Evolutionary conservation across 2,797 vertebrate species (phyloP), one percentile per base, ranked within the genome.

Genomic region (Epinephelus malabaricus): DNA sequence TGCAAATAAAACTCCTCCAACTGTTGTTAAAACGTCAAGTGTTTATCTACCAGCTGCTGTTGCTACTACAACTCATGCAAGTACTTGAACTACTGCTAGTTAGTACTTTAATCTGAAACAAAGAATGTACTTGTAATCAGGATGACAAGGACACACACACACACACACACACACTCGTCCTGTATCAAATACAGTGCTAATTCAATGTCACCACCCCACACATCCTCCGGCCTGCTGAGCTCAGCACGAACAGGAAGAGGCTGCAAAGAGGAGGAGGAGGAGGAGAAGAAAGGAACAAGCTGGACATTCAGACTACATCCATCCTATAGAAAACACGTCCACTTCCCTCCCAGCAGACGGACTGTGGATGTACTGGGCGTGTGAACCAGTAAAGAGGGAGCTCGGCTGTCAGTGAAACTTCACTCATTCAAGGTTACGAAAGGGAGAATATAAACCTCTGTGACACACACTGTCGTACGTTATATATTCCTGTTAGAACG

Each of bases 181-280:
- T 47, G 46, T 47, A 47, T 47, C 15, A 18, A 47, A 17, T 18
- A 38, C 66, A 75, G 43, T 1, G 2, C 13, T 62, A 34, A 61
- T 49, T 76, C 76, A 54, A 40, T 83, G 75, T 64, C 83, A 68
- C 53, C 81, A 21, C 27, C 47, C 50, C 71, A 23, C 69, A 82
- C 65, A 50, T 74, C 69, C 73, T 70, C 45, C 60, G 38, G 49
- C 62, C 67, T 73, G 69, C 82, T 73, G 78, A 81, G 65, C 73
- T 86, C 71, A 83, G 84, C 76, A 50, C 17, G 55, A 63, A 46
- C 50, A 83, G 73, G 70, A 81, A 63, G 77, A 64, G 45, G 34
- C 56, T 25, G n/a, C 30, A 19, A 38, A 1, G 47, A 65, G 46
- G 61, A 61, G 23, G n/a, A 14, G 47, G 10, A 21, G 47, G 10